These are phyloP conservation scores for Actinemys pallida DNA, from an alignment of 2,113 vertebrate species.

Conservation along the genomic window DNA sequence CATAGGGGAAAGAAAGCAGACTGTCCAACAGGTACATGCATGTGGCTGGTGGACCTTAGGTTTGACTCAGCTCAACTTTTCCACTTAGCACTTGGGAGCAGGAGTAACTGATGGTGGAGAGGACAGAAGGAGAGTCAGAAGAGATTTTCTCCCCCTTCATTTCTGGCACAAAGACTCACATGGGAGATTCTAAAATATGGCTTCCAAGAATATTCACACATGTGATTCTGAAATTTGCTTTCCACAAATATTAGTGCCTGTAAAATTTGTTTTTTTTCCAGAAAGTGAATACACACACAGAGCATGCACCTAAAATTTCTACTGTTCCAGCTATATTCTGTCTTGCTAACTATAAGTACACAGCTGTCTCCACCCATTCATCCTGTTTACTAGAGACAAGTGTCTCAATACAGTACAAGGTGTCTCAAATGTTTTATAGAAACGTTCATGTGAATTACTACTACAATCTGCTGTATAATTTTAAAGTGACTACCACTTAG, in stretches of 20 bases:
- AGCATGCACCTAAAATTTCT: background rate
- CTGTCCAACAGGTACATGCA: background rate
- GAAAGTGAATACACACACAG: background rate
- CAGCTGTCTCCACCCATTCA: background rate
- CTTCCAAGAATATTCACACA: background rate
- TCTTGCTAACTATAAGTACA: background rate
- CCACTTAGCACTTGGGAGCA: background rate
- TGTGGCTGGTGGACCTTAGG: background rate
- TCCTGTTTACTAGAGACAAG: background rate
- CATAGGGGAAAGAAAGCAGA: background rate
- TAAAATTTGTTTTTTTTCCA: background rate
- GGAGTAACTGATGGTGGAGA: background rate
- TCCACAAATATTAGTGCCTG: background rate
- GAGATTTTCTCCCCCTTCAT: background rate
- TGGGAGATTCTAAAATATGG: background rate
- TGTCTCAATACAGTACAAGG: fast-evolving
- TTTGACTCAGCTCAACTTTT: background rate
- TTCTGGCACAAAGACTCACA: background rate
- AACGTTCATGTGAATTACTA: background rate
- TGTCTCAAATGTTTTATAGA: background rate
- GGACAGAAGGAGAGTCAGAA: background rate
- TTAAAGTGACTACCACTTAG: background rate
- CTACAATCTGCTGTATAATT: background rate
- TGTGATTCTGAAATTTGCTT: background rate
- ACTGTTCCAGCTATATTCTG: background rate